Evolutionary conservation across 2,113 vertebrate genomes (phyloP).

Genomic region (Empidonax alnorum): DNA sequence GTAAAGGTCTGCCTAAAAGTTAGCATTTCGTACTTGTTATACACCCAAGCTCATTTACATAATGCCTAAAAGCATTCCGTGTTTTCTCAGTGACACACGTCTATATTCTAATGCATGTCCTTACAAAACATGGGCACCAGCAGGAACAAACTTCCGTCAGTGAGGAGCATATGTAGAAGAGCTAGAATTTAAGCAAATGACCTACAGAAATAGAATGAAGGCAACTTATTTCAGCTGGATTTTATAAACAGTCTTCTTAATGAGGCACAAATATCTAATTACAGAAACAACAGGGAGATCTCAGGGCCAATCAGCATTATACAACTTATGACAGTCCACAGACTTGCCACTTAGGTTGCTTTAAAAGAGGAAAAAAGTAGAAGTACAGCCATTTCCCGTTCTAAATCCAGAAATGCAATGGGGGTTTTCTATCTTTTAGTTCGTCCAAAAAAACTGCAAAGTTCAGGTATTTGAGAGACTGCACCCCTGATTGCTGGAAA

Average conservation of each 20-base stretch:
- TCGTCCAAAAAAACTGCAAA: not conserved
- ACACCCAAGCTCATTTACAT: not conserved
- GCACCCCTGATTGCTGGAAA: not conserved
- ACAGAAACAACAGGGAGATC: not conserved
- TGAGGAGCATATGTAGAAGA: not conserved
- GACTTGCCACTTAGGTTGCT: not conserved
- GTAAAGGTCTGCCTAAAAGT: not conserved
- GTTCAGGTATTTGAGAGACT: not conserved
- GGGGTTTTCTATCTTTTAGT: not conserved
- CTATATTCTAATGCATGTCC: rapidly evolving
- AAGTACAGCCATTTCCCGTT: not conserved
- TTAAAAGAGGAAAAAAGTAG: not conserved
- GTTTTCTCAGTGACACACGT: not conserved
- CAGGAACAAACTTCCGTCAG: not conserved
- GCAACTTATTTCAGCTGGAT: not conserved
- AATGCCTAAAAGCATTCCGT: not conserved
- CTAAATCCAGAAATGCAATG: not conserved
- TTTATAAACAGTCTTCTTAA: not conserved
- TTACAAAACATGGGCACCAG: not conserved
- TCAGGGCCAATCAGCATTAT: not conserved
- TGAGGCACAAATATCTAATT: not conserved
- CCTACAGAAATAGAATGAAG: not conserved
- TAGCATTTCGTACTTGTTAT: not conserved
- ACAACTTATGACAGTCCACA: not conserved
- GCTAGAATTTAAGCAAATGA: not conserved